A percentile compares a stretch with the other conserved stretches of the same genome.
phyloP scores from a whole-genome alignment of 2,113 vertebrate genomes.

The Thunnus maccoyii region DNA sequence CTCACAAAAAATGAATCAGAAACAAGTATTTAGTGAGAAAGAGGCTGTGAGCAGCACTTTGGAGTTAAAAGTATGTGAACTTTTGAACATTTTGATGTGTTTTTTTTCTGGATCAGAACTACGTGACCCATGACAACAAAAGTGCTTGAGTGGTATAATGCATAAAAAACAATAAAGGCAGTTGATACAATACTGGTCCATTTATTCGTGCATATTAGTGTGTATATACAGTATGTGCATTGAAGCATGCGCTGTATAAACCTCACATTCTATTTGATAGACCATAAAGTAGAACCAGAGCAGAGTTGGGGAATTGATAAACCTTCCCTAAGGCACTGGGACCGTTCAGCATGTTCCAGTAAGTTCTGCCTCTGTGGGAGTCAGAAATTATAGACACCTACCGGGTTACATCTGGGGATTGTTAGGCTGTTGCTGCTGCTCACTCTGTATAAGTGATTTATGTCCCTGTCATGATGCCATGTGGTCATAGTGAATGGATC shows the following conservation, averaged over 20 bases:
- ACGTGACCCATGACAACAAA: neutral
- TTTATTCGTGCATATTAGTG: neutral
- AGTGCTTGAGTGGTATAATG: conserved; percentile 2
- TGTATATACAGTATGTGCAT: neutral
- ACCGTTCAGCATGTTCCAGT: neutral
- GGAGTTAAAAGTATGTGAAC: neutral
- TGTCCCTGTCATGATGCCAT: conserved; percentile 36
- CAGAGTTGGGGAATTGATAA: conserved; percentile 1
- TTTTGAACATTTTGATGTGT: neutral
- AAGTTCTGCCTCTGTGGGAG: conserved; percentile 32
- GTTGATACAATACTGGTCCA: neutral
- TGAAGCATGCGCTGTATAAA: neutral
- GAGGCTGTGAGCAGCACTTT: conserved; percentile 5
- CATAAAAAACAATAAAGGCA: conserved; percentile 20
- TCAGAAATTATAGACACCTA: conserved; percentile 42
- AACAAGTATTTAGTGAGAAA: neutral
- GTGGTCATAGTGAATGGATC: conserved; percentile 38
- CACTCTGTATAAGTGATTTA: conserved; percentile 38
- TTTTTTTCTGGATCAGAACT: neutral
- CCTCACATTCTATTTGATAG: neutral
- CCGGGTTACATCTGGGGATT: conserved; percentile 32
- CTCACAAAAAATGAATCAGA: neutral
- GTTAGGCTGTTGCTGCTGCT: conserved; percentile 26
- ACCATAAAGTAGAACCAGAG: neutral
- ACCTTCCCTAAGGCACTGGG: neutral